Evolutionary conservation across 53 echinoderm and acorn worm genomes (phyloP), one percentile per base, ranked within the genome.

Genomic region (Echinometra lucunter): DNA sequence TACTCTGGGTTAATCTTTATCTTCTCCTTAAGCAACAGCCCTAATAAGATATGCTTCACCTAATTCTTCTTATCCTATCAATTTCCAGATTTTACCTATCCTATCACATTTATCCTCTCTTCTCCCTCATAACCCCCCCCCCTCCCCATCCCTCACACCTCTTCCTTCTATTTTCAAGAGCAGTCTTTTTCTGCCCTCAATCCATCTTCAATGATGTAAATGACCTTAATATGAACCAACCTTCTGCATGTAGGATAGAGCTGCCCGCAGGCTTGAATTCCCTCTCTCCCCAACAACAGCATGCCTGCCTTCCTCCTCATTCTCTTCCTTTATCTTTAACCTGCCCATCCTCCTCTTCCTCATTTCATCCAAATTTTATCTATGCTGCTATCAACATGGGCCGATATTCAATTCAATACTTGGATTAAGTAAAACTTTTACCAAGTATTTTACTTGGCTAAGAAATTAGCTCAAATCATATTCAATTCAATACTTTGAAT

Each of bases 171-270:
- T 78, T 78, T 78, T 11, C n/a, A 40, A 78, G 42, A 78, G 78
- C 42, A 8, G 42, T 78, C 78, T 78, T 19, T 7, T 23, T 13
- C 38, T 42, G 78, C 78, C 78, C 78, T 78, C 78, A 78, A 78
- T 78, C 38, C 78, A 78, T 78, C 78, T 78, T 78, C 78, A 78
- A 78, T 78, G 78, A 78, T 78, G 78, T 78, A 78, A 78, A 78
- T 78, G 78, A 78, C 78, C 78, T 38, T 19, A 78, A 42, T 37
- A 38, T 78, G 78, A 78, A 78, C 78, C 78, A 42, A 78, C 42
- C 78, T 40, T 18, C 78, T 78, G 42, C 78, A 38, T 78, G 78
- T 78, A 78, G 28, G 42, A 5, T 78, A 78, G 40, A 78, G 42
- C 78, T 40, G 38, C 78, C 78, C 42, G 38, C 19, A 78, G 78